Conservation (phyloP, 2,113 vertebrate species). For the Strix aluco region DNA sequence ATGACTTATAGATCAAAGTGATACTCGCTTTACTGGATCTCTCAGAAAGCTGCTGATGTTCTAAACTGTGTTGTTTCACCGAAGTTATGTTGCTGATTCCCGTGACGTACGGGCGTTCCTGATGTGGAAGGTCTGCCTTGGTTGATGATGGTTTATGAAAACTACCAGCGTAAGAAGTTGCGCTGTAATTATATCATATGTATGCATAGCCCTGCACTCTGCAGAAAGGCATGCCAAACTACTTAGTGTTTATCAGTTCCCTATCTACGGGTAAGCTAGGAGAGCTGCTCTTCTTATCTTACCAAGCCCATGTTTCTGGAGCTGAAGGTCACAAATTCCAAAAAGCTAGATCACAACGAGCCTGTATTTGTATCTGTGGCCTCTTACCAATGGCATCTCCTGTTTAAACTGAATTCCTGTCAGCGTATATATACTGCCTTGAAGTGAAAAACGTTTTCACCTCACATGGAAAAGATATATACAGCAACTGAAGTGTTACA, state of each 20-base stretch:
- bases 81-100: background rate
- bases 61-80: background rate
- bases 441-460: background rate
- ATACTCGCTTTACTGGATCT: background rate
- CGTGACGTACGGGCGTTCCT: background rate
- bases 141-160: background rate
- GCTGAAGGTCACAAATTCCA: conserved; percentile 33
- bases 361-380: background rate
- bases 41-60: background rate
- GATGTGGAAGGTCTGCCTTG: background rate
- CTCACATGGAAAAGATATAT: background rate
- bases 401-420: background rate
- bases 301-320: background rate
- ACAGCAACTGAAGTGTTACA: background rate
- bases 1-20: background rate
- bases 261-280: background rate
- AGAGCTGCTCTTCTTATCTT: conserved; percentile 20
- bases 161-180: background rate
- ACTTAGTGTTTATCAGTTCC: background rate
- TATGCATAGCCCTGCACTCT: background rate
- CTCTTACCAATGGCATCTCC: background rate
- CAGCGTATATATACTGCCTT: background rate
- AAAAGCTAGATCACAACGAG: background rate
- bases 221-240: background rate
- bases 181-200: background rate